These are phyloP conservation scores for Nycticorax nycticorax DNA, from an alignment of 2,113 vertebrate genomes.

Conservation along the genomic window DNA sequence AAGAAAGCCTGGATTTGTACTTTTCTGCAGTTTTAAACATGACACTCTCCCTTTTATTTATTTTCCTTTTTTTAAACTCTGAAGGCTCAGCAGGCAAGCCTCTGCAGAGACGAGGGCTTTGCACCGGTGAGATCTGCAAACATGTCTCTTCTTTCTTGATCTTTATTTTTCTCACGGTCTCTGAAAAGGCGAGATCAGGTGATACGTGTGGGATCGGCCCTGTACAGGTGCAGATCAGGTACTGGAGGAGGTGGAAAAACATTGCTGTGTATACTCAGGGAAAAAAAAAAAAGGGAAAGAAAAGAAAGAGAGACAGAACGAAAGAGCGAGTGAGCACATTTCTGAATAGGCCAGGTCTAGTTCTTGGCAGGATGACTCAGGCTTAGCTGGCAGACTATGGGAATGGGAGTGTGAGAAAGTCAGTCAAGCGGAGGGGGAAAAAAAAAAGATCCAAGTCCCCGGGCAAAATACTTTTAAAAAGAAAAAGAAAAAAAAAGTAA, in stretches of 20 bases:
- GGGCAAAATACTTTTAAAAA: constrained; percentile 60
- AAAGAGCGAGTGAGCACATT: constrained; percentile 15
- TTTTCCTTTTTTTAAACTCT: constrained; percentile 6
- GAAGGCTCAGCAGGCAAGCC: constrained; percentile 55
- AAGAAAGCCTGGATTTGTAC: constrained; percentile 3
- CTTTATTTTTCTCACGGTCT: constrained; percentile 83
- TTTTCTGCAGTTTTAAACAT: constrained; percentile 28
- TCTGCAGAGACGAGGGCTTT: constrained; percentile 40
- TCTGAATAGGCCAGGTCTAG: constrained; percentile 74
- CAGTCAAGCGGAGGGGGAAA: constrained; percentile 77
- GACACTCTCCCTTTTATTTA: constrained; percentile 48
- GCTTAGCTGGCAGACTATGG: constrained; percentile 78
- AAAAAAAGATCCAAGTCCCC: constrained; percentile 21
- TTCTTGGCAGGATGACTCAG: constrained; percentile 80
- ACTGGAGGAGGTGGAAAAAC: constrained; percentile 64
- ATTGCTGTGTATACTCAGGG: constrained; percentile 42
- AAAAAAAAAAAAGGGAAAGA: neutral
- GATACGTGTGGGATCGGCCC: constrained; percentile 79
- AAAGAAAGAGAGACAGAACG: neutral
- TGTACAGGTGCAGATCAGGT: constrained; percentile 87
- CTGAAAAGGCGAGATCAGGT: constrained; percentile 80
- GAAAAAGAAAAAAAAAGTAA: too few species aligned
- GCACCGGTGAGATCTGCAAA: constrained; percentile 46
- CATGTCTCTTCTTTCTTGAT: constrained; percentile 67
- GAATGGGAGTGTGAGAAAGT: constrained; percentile 95